Conservation (phyloP, 2,113 vertebrate genomes). For the Cyanoderma ruficeps region DNA sequence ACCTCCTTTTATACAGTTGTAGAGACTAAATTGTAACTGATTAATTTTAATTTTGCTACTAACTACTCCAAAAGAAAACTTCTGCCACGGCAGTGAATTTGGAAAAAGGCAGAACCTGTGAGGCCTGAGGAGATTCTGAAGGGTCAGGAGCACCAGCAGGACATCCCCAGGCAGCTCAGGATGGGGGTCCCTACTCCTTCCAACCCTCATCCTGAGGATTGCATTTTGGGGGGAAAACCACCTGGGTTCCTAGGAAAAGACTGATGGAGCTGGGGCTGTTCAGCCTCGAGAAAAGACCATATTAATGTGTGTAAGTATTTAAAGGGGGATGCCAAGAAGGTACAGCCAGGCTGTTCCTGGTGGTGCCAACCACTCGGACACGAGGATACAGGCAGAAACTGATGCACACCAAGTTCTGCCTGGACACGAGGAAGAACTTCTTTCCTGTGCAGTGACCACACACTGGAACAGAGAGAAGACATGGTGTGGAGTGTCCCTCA, state of each 20-base stretch:
- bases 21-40: background rate
- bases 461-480: background rate
- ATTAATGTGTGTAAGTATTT: background rate
- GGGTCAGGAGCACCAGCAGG: background rate
- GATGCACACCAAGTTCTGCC: background rate
- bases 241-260: background rate
- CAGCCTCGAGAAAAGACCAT: background rate
- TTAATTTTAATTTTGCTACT: background rate
- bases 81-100: background rate
- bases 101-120: background rate
- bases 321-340: background rate
- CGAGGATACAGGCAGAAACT: fast-evolving
- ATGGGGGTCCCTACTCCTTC: background rate
- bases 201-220: fast-evolving
- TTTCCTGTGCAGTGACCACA: fast-evolving
- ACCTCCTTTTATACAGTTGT: background rate
- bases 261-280: background rate
- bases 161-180: fast-evolving
- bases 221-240: background rate
- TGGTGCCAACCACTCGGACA: background rate
- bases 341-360: background rate
- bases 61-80: background rate
- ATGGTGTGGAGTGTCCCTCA: background rate
- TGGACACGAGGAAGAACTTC: background rate
- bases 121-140: background rate